Evolutionary conservation across 2,888 invertebrate species (phyloP), one percentile per base, ranked within the genome.

Genomic region (Coenonympha arcania): DNA sequence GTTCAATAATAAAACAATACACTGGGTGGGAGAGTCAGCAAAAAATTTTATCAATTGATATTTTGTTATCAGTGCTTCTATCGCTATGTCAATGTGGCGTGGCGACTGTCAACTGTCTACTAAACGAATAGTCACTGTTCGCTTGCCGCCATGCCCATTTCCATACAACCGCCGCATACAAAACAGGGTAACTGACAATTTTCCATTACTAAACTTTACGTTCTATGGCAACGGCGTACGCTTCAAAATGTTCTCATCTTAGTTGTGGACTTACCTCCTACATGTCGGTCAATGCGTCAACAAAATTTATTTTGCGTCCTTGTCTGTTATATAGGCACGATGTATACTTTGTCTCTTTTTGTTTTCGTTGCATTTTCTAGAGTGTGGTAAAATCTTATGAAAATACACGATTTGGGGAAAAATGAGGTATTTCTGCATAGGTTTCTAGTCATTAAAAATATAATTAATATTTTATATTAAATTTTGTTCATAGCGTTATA

Each of bases 21-120:
- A 56, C 61, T 41, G 47, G 37, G 62, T 56, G 66, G 63, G 66
- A 69, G 62, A 69, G 77, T 76, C 74, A 77, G 73, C 71, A 80
- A 77, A 82, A 74, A 76, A 70, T 65, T 66, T 70, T 63, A 79
- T 77, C 75, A 78, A 79, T 80, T 77, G 73, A 76, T 60, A 74
- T 72, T 75, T 76, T 78, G 74, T 82, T 85, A 83, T 84, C 80
- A 80, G 79, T 76, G 68, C 74, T 79, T 71, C 76, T 83, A 83
- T 85, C 79, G 82, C 79, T 83, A 83, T 85, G 84, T 83, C 85
- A 85, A 78, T 83, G 79, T 83, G 81, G 85, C 81, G 84, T 83
- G 84, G 83, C 77, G 85, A 83, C 83, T 85, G 86, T 86, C 86
- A 86, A 85, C 74, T 85, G 84, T 85, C 82, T 85, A 85, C 86